Base-by-base conservation (phyloP, 2,888 invertebrate genomes). In the Lucinisca nassula region DNA sequence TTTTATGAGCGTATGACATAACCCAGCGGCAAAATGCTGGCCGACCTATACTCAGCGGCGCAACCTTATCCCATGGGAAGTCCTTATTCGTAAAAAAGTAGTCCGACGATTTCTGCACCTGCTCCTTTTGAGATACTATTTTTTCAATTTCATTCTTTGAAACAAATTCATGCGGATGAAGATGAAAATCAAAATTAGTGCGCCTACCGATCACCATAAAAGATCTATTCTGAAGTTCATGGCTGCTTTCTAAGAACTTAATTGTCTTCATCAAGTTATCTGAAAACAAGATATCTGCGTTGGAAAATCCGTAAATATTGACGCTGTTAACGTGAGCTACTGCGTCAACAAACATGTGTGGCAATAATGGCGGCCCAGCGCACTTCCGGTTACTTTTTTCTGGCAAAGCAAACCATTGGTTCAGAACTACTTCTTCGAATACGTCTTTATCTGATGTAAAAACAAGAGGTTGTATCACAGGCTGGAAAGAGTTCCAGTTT, bases 1-100 rank as follows among this genome's bases (percentile, higher is more conserved):
- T 40, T 49, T 74, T 74, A 45, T 74, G 74, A 21, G 74, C 74
- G 30, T 74, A 74, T 45, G 45, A 40, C 67, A 76, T 76, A 2
- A 76, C n/a, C 76, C 76, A 76, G 27, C 76, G 49, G n/a, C 76
- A 76, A 37, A 76, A 80, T 12, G 80, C 80, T 1, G 73, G 80
- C 1, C 80, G 73, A 21, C 80, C 80, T 35, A 80, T 74, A 51
- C 72, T 73, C 27, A 80, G 61, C 0, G 80, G 80, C 14, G 80
- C 73, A 45, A 80, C 74, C 17, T 74, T 58, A 0, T 24, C 38
- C 80, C 80, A 80, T 12, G 80, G 80, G 24, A 80, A 80, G 35
- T 55, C 72, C 27, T 55, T 74, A 12, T 51, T 80, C 10, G 80
- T 80, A 37, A 80, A 38, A 74, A 80, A 80, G 72, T 80, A 80